phyloP scores from a whole-genome alignment of 2,113 vertebrate genomes.

The Aegithalos caudatus region DNA sequence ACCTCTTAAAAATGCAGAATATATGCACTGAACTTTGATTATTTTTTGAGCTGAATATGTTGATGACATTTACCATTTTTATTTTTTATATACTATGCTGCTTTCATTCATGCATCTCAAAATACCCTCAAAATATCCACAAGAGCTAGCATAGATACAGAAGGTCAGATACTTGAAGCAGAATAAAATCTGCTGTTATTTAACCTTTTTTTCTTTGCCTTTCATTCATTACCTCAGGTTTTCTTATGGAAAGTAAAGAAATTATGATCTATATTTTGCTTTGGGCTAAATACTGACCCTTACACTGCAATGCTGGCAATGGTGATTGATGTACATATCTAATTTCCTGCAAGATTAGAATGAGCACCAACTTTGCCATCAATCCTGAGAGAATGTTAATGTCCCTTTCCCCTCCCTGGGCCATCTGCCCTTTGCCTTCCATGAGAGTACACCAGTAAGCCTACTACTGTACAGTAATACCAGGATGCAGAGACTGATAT shows the following conservation, averaged over 20 bases:
- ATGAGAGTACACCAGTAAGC: background rate
- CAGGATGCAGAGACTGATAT: background rate
- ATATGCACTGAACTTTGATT: background rate
- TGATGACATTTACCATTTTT: background rate
- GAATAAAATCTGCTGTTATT: background rate
- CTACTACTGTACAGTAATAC: background rate
- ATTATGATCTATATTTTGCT: background rate
- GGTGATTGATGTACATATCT: background rate
- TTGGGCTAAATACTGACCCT: background rate
- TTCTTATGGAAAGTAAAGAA: background rate
- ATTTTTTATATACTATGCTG: background rate
- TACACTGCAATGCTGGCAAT: background rate
- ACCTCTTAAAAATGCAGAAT: background rate
- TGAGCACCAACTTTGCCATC: background rate
- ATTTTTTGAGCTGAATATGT: background rate
- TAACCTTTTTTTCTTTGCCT: background rate
- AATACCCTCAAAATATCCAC: background rate
- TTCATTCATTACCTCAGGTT: background rate
- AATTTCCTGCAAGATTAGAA: slow-evolving; percentile 2
- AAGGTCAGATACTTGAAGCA: background rate
- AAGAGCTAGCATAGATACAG: background rate
- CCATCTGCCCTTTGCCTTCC: background rate
- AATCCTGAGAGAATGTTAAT: background rate
- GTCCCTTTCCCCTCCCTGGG: background rate
- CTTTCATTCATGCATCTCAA: background rate